Conservation (phyloP, 2,113 vertebrate genomes). For the Petrocephalus zakoni region DNA sequence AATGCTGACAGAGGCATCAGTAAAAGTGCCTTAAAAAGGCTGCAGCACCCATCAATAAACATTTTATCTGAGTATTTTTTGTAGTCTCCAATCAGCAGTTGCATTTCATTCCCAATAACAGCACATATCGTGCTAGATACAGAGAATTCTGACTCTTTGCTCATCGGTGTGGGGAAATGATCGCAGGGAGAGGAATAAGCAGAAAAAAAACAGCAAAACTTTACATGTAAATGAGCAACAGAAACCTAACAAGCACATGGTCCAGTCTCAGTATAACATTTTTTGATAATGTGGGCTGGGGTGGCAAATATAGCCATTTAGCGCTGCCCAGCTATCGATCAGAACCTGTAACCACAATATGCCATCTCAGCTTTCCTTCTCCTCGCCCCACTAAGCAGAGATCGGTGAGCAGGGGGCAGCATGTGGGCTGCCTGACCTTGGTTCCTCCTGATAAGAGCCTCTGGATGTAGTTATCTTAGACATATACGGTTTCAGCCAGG, state of each 20-base stretch:
- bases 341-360: slow-evolving; percentile 33
- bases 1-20: neutral
- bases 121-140: neutral
- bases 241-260: neutral
- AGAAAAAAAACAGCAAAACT: neutral
- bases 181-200: neutral
- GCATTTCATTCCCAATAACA: neutral
- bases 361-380: slow-evolving; percentile 21
- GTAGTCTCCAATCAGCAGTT: neutral
- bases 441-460: slow-evolving; percentile 36
- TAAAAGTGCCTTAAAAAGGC: neutral
- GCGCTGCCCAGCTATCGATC: slow-evolving; percentile 25
- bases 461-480: slow-evolving; percentile 34
- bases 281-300: neutral
- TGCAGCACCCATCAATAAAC: neutral
- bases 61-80: neutral
- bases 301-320: neutral
- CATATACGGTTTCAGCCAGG: slow-evolving; percentile 33
- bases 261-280: neutral
- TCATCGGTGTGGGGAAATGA: neutral
- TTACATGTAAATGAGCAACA: neutral
- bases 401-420: slow-evolving; percentile 28
- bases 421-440: slow-evolving; percentile 39
- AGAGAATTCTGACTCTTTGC: neutral
- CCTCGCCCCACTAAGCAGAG: slow-evolving; percentile 44